phyloP scores from a whole-genome alignment of 2,113 vertebrate genomes.

The Neopipo cinnamomea region DNA sequence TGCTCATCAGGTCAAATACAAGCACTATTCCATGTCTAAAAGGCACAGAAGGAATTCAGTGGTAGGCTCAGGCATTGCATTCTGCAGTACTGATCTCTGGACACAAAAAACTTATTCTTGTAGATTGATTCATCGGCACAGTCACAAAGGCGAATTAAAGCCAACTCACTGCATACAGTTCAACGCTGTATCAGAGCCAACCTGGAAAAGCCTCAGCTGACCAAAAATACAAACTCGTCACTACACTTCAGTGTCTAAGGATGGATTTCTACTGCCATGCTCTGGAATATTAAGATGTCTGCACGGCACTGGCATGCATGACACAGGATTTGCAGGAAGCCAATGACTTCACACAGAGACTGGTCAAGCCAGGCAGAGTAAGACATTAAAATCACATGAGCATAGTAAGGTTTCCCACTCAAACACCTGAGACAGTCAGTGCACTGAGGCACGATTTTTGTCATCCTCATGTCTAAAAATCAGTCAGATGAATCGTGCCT shows the following conservation, averaged over 20 bases:
- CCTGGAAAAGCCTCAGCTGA: not conserved
- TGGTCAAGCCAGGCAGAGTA: not conserved
- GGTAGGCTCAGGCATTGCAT: not conserved
- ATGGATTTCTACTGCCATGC: not conserved
- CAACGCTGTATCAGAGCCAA: accelerated
- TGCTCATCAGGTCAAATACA: not conserved
- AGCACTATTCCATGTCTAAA: not conserved
- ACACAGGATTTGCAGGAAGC: not conserved
- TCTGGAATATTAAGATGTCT: not conserved
- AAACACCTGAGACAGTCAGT: not conserved
- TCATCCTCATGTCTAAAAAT: not conserved
- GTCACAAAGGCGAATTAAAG: not conserved
- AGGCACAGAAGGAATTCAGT: not conserved
- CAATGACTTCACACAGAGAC: accelerated
- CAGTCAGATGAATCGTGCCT: not conserved
- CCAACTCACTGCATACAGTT: not conserved
- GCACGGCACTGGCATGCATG: not conserved
- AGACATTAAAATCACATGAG: not conserved
- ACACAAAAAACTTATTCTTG: not conserved
- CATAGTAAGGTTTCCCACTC: not conserved
- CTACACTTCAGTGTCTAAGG: not conserved
- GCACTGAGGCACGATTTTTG: not conserved
- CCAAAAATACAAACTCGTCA: not conserved
- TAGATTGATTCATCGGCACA: not conserved
- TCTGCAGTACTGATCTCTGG: not conserved